Conservation (phyloP, 2,113 vertebrate species). For the Colius striatus region DNA sequence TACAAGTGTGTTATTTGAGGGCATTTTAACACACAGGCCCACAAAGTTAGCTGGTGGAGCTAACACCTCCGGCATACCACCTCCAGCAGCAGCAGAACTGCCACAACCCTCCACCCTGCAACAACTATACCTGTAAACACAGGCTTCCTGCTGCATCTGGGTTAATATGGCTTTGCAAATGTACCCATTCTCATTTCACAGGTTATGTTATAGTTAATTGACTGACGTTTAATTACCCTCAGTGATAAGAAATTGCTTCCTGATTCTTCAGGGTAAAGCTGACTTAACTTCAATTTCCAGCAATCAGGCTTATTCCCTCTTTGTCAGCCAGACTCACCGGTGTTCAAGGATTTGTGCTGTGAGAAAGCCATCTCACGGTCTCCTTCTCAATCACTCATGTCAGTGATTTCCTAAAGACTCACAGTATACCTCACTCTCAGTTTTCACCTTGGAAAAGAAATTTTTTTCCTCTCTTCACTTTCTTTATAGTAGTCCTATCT, state of each 20-base stretch:
- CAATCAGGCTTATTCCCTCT: background rate
- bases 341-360: accelerated
- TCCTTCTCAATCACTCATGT: background rate
- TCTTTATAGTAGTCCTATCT: background rate
- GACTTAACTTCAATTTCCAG: background rate
- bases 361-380: background rate
- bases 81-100: background rate
- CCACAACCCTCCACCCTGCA: background rate
- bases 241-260: background rate
- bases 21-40: background rate
- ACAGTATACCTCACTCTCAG: background rate
- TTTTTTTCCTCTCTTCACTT: background rate
- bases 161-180: background rate
- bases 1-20: background rate
- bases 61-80: background rate
- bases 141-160: background rate
- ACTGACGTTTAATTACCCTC: background rate
- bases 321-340: background rate
- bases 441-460: background rate
- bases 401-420: background rate
- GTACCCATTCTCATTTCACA: background rate
- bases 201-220: background rate
- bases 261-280: background rate
- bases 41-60: background rate
- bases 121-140: background rate